Conservation (phyloP, 2,113 vertebrate species). For the Lutjanus erythropterus region DNA sequence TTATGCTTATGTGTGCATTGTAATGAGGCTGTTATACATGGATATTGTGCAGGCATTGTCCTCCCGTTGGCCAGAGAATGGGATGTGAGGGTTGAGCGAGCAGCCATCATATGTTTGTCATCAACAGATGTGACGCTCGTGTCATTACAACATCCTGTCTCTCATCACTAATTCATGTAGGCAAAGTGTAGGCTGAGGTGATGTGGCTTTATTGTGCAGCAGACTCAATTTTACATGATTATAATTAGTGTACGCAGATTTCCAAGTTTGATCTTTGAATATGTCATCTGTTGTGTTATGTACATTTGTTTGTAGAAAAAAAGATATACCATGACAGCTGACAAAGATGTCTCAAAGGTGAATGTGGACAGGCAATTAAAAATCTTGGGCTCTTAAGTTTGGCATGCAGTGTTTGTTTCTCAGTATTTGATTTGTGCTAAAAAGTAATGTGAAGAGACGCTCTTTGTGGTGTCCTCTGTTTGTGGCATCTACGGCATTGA, state of each 20-base stretch:
- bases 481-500: not conserved
- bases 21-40: conserved; percentile 65
- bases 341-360: conserved; percentile 30
- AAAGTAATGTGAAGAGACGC: conserved; percentile 40
- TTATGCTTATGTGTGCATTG: conserved; percentile 65
- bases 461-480: conserved; percentile 40
- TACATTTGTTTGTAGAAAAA: conserved; percentile 31
- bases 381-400: conserved; percentile 41
- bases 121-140: conserved; percentile 43
- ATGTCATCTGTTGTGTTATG: conserved; percentile 47
- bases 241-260: conserved; percentile 38
- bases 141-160: conserved; percentile 42
- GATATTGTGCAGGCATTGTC: conserved; percentile 48
- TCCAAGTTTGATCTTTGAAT: conserved; percentile 38
- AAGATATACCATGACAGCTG: conserved; percentile 19
- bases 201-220: conserved; percentile 37
- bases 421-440: conserved; percentile 53
- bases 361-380: conserved; percentile 49
- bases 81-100: conserved; percentile 47
- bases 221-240: conserved; percentile 21
- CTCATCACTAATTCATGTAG: conserved; percentile 39
- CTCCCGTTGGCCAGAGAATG: conserved; percentile 45
- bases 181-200: conserved; percentile 36
- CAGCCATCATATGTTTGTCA: conserved; percentile 50
- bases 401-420: conserved; percentile 20